Conservation (phyloP, 2,797 vertebrate species). For the Ptychadena robeensis region DNA sequence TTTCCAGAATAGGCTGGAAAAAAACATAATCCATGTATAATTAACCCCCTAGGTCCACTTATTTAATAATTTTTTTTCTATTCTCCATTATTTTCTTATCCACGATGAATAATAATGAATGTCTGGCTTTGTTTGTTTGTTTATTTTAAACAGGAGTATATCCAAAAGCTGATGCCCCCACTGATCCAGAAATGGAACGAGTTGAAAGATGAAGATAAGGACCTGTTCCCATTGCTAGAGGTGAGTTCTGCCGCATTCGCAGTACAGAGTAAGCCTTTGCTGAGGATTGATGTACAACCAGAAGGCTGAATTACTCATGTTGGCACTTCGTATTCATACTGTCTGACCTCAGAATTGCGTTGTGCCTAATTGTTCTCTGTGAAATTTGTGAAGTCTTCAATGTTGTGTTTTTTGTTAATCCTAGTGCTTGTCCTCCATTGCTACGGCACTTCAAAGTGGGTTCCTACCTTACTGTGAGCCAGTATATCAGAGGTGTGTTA, state of each 20-base stretch:
- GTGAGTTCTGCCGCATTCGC: constrained; percentile 67
- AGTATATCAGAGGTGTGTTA: constrained; percentile 94
- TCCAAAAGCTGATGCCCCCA: constrained; percentile 95
- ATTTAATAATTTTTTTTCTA: background rate
- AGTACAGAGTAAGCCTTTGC: background rate
- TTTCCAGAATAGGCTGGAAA: too few species aligned
- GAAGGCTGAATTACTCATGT: constrained; percentile 39
- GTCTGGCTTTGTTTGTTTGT: too few species aligned
- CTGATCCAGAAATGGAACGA: constrained; percentile 97
- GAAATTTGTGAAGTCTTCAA: background rate
- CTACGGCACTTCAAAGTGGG: constrained; percentile 91
- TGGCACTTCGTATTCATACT: constrained; percentile 30
- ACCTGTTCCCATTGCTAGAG: constrained; percentile 91
- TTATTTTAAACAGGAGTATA: constrained; percentile 82
- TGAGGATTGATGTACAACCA: constrained; percentile 45
- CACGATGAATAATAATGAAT: too few species aligned
- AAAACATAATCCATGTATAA: too few species aligned
- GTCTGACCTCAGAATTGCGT: constrained; percentile 13
- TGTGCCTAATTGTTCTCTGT: background rate
- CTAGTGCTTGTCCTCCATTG: constrained; percentile 92
- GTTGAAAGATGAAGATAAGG: constrained; percentile 94
- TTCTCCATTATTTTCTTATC: too few species aligned
- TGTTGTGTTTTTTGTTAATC: background rate
- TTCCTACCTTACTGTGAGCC: constrained; percentile 96
- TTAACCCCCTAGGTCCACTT: too few species aligned